phyloP scores from a whole-genome alignment of 2,113 vertebrate species.

The Nothocercus julius region DNA sequence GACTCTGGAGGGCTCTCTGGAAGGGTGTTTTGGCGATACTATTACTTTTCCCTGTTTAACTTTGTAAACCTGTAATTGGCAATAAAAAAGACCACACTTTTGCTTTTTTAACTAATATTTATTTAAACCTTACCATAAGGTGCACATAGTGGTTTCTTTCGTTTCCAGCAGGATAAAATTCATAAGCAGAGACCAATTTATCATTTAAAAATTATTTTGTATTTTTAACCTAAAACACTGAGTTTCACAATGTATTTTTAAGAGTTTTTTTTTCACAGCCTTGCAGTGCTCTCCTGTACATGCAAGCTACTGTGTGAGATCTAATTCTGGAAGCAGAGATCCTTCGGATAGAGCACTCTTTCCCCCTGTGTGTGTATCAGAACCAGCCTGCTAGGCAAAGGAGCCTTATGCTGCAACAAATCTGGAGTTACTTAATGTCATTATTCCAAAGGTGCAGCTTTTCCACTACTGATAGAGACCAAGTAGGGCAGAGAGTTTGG shows the following conservation, averaged over 20 bases:
- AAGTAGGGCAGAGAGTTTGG: background rate
- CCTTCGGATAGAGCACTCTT: background rate
- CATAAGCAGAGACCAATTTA: constrained; percentile 54
- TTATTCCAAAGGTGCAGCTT: background rate
- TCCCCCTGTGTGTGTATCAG: rapidly evolving
- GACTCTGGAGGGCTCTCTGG: constrained; percentile 49
- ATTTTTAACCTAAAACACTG: constrained; percentile 46
- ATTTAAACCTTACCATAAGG: constrained; percentile 73
- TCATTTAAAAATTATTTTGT: constrained; percentile 55
- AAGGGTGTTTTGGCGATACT: constrained; percentile 57
- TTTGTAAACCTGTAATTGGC: constrained; percentile 72
- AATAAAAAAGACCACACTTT: constrained; percentile 72
- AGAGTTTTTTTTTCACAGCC: background rate
- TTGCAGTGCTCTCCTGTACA: background rate
- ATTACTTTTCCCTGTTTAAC: constrained; percentile 59
- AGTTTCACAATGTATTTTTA: constrained; percentile 29
- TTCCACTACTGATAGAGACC: background rate
- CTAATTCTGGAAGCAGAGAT: background rate
- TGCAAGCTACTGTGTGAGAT: background rate
- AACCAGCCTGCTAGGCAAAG: background rate
- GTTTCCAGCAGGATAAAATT: constrained; percentile 63
- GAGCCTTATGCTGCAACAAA: background rate
- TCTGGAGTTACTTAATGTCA: background rate
- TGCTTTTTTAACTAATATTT: constrained; percentile 71
- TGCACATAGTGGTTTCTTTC: constrained; percentile 64